These are phyloP conservation scores for Netelia virgata DNA, from an alignment of 2,888 invertebrate species.

Conservation along the genomic window DNA sequence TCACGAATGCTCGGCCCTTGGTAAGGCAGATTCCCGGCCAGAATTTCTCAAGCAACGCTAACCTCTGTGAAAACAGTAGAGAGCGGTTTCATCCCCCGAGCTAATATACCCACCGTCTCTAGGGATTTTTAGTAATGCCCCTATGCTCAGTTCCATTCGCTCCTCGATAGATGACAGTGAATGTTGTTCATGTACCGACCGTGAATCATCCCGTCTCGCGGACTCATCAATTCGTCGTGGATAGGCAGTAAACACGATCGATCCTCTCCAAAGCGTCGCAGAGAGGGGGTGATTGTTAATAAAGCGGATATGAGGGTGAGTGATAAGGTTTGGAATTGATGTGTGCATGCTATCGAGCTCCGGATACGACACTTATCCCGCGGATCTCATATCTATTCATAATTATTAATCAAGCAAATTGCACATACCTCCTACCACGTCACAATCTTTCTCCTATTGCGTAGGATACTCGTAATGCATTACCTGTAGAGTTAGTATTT, in stretches of 20 bases:
- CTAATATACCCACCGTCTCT: background rate
- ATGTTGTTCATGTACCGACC: conserved; percentile 46
- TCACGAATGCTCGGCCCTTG: conserved; percentile 23
- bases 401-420: conserved; percentile 30
- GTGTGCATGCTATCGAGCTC: background rate
- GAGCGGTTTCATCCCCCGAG: background rate
- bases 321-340: background rate
- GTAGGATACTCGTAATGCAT: no score
- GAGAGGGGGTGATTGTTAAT: conserved; percentile 22
- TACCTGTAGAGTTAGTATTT: no score
- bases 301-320: background rate
- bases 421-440: background rate
- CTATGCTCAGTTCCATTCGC: background rate
- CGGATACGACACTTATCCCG: conserved; percentile 7
- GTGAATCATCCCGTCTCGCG: conserved; percentile 4
- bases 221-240: background rate
- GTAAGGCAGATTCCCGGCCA: conserved; percentile 51
- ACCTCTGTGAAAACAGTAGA: background rate
- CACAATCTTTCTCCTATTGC: no score
- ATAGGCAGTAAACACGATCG: conserved; percentile 36
- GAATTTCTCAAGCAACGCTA: background rate
- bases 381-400: conserved; percentile 12
- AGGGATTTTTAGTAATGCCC: background rate
- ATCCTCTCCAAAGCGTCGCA: conserved; percentile 13
- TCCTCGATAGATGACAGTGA: conserved; percentile 31